Evolutionary conservation across 1,140 invertebrate species (phyloP), one percentile per base, ranked within the genome.

Genomic region (Bombus pascuorum): DNA sequence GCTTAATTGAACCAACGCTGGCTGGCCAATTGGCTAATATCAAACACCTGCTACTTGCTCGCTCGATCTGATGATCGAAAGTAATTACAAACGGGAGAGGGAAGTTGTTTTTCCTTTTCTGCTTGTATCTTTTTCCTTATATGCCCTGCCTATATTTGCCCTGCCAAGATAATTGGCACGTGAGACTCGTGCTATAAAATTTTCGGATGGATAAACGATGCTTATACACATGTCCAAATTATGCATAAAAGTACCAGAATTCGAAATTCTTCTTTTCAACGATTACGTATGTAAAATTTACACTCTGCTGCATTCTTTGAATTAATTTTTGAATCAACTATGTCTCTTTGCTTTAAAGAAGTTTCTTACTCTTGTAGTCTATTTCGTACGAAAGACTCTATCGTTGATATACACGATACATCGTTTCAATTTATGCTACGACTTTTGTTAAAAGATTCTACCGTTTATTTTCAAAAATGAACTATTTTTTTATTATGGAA

Each of bases 1-100:
- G 84, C 79, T 89, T 89, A 89, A 89, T 89, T 89, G 87, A 85
- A 88, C 73, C 77, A 72, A 77, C 76, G 76, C 83, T 74, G 87
- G 66, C 47, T 28, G 75, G 70, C 44, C 71, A 71, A 89, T 86
- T 81, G 85, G 75, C 39, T 66, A 82, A 80, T n/a, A 65, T 76
- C 72, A 85, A 78, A 86, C 88, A 89, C 88, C 88, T 89, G 75
- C 37, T 65, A 59, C 37, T 78, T 39, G 85, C 83, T 32, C 28
- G 28, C 28, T 85, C 76, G 72, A 22, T 65, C 34, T 59, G 39
- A 66, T 57, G 28, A 68, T 80, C 78, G 34, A 42, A 37, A 62
- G 66, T 39, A 65, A 85, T 80, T 80, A 80, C 32, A 42, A 71
- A n/a, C 42, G 25, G 1, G 39, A 25, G 18, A 18, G 66, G 15